Percentiles rank a stretch among this genome's conserved stretches.
phyloP scores from a whole-genome alignment of 1,140 invertebrate species.

The Panagrolaimus sp. region DNA sequence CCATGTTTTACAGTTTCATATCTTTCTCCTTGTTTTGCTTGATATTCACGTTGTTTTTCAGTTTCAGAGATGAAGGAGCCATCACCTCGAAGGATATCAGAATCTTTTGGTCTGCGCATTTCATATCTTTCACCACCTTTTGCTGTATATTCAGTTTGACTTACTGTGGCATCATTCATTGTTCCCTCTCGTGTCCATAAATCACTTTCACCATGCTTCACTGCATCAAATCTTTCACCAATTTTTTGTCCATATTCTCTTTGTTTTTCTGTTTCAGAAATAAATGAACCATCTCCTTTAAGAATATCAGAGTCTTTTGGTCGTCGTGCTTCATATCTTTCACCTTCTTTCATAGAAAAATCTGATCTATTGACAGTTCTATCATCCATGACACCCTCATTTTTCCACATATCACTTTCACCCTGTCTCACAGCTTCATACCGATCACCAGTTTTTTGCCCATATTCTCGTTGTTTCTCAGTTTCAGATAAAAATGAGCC shows the following conservation, averaged over 20 bases:
- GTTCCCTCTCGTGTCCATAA: slow-evolving; percentile 20
- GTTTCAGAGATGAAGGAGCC: not conserved
- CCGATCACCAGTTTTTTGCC: slow-evolving; percentile 28
- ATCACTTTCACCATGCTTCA: slow-evolving; percentile 22
- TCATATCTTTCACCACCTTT: slow-evolving; percentile 25
- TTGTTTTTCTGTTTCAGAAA: slow-evolving; percentile 13
- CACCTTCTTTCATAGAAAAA: slow-evolving; percentile 18
- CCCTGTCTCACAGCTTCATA: slow-evolving; percentile 5
- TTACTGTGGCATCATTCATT: slow-evolving; percentile 23
- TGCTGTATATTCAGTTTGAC: slow-evolving; percentile 18
- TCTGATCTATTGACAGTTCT: slow-evolving; percentile 15
- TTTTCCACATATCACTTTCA: slow-evolving; percentile 18
- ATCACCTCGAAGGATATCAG: slow-evolving; percentile 26
- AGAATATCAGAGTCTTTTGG: slow-evolving; percentile 28
- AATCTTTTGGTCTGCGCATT: slow-evolving; percentile 22
- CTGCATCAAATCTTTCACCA: slow-evolving; percentile 15
- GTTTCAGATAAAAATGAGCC: slow-evolving; percentile 20
- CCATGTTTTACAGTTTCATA: slow-evolving; percentile 6
- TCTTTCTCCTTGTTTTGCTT: slow-evolving; percentile 9
- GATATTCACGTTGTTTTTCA: not conserved
- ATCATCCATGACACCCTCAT: slow-evolving; percentile 10
- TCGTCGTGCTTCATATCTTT: slow-evolving; percentile 26
- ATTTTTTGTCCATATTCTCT: slow-evolving; percentile 14
- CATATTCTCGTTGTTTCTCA: slow-evolving; percentile 26
- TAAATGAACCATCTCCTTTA: slow-evolving; percentile 3